Evolutionary conservation across 2,113 vertebrate genomes (phyloP), one percentile per base, ranked within the genome.

Genomic region (Chloropsis cyanopogon): DNA sequence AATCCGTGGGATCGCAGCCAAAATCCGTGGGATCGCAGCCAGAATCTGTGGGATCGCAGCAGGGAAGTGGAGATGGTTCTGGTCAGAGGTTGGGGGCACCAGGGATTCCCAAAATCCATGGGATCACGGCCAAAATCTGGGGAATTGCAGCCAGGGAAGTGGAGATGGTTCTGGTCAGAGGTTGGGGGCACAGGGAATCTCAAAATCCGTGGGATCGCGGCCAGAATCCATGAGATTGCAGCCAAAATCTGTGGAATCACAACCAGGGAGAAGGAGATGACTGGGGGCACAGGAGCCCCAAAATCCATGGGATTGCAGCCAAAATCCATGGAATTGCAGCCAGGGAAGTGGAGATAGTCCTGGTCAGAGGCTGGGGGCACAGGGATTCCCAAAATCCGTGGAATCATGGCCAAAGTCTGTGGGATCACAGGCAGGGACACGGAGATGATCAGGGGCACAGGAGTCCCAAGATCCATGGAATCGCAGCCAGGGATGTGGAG

Each of bases 41-140:
- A 37, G 37, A 37, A 37, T 37, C 37, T 37, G 37, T 37, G 37
- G 37, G 37, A 37, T 37, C 37, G 37, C 37, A 37, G 37, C 35
- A 61, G 17, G 24, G 25, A 61, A 4, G 6, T 2, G 7, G 59
- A 41, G 18, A 20, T 5, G 8, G 6, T 41, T 6, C 11, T 2
- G 8, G 37, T 0, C 59, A 39, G 35, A 60, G 35, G 14, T 10
- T 59, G 23, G 24, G 35, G 57, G n/a, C n/a, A 60, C 35, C 35
- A 17, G 57, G 57, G 35, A 25, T 4, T 4, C 57, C 16, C 35
- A 26, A 26, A 60, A 37, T 60, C 57, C 24, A 6, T 6, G 35
- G 35, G 12, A 37, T 39, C 0, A 1, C 2, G 3, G 35, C 15
- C 14, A 7, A 16, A 59, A 59, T 59, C n/a, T 11, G 1, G 6